A percentile compares a stretch with the other conserved stretches of the same genome.
Evolutionary conservation across 2,113 vertebrate genomes (phyloP).

Genomic region (Campylomormyrus tamandua): DNA sequence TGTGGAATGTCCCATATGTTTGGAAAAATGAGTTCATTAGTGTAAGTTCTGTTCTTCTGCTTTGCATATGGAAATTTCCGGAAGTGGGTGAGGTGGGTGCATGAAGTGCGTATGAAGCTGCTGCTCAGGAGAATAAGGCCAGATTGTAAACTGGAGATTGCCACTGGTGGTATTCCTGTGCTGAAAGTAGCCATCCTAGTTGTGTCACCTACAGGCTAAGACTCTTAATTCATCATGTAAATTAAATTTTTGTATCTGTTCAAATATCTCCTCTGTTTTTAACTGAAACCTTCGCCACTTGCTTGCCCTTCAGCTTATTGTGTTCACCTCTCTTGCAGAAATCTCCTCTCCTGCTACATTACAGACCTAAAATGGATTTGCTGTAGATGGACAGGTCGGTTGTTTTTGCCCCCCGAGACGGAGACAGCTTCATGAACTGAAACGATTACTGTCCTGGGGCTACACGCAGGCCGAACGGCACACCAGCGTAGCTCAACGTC

Average conservation of each 20-base stretch:
- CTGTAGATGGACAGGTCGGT: constrained; percentile 77
- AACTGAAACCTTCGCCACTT: not conserved
- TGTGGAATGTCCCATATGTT: not conserved
- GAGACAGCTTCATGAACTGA: constrained; percentile 45
- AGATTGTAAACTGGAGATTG: not conserved
- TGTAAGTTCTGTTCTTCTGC: constrained; percentile 18
- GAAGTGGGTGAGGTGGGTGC: not conserved
- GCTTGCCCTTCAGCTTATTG: constrained; percentile 21
- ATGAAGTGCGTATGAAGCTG: not conserved
- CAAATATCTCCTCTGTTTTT: not conserved
- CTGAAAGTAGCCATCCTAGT: not conserved
- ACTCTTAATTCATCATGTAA: not conserved
- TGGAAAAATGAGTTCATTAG: not conserved
- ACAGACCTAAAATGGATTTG: constrained; percentile 99
- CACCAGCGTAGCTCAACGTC: not conserved
- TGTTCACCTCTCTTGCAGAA: constrained; percentile 67
- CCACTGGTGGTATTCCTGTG: not conserved
- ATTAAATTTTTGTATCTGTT: not conserved
- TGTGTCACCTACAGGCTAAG: not conserved
- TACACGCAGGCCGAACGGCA: not conserved
- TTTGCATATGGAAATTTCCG: not conserved
- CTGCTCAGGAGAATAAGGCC: not conserved
- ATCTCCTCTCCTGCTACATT: constrained; percentile 96
- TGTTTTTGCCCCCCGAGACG: constrained; percentile 66
- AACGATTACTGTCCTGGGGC: not conserved